A percentile compares a stretch with the other conserved stretches of the same genome.
phyloP scores from a whole-genome alignment of 2,113 vertebrate species.

The Helogale parvula region DNA sequence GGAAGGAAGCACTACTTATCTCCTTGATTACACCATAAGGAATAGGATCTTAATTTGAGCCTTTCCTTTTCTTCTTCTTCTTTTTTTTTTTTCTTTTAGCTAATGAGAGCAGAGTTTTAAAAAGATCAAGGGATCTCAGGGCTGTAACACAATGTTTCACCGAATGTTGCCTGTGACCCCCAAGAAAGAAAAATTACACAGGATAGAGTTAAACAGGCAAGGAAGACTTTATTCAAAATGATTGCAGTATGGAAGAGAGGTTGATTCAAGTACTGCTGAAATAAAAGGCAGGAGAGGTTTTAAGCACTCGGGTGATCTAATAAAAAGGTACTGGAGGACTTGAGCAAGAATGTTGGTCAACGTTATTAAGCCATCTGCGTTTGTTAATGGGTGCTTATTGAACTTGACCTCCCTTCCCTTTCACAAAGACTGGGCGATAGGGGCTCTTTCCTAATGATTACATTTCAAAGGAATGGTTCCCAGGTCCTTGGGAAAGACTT shows the following conservation, averaged over 20 bases:
- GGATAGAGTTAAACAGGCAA: not conserved
- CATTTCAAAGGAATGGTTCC: not conserved
- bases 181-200: slow-evolving; percentile 26
- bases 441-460: not conserved
- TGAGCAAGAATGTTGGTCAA: not conserved
- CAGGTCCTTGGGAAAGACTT: not conserved
- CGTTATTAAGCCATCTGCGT: not conserved
- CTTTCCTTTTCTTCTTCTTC: not conserved
- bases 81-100: slow-evolving; percentile 5
- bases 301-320: not conserved
- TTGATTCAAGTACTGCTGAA: not conserved
- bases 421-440: not conserved
- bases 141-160: not conserved
- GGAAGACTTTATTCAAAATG: not conserved
- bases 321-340: not conserved
- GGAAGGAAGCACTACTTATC: slow-evolving; percentile 79
- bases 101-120: slow-evolving; percentile 53
- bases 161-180: not conserved
- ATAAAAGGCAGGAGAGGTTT: not conserved
- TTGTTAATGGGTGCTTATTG: not conserved
- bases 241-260: not conserved
- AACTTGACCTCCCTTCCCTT: not conserved
- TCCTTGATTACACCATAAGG: slow-evolving; percentile 78
- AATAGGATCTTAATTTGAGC: slow-evolving; percentile 74
- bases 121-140: not conserved